A percentile compares a stretch with the other conserved stretches of the same genome.
phyloP scores from a whole-genome alignment of 2,888 invertebrate genomes.

The Timandra comae region DNA sequence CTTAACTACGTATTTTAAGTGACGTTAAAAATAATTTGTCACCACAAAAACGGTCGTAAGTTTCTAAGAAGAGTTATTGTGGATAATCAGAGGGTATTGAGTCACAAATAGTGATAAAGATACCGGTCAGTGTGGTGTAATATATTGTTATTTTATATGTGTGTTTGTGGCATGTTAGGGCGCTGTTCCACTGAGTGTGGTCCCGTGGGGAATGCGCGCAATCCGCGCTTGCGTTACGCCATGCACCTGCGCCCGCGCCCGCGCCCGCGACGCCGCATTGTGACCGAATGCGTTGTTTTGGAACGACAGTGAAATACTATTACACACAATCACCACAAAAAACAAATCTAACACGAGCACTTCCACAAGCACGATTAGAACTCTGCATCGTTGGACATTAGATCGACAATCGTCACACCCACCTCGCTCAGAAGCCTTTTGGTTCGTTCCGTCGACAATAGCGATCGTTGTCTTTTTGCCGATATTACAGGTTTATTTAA shows the following conservation, averaged over 20 bases:
- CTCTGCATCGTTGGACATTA: constrained; percentile 36
- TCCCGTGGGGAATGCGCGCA: constrained; percentile 21
- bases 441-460: constrained; percentile 46
- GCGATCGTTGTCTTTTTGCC: constrained; percentile 63
- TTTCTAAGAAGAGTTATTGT: constrained; percentile 7
- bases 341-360: constrained; percentile 28
- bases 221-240: constrained; percentile 44
- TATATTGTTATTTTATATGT: constrained; percentile 1
- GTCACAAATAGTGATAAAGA: constrained; percentile 15
- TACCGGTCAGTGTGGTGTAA: constrained; percentile 8
- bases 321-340: constrained; percentile 45
- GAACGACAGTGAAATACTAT: constrained; percentile 58
- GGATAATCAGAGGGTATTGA: constrained; percentile 4
- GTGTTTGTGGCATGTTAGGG: background rate
- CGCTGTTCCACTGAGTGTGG: constrained; percentile 3
- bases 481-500: constrained; percentile 73
- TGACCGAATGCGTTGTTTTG: constrained; percentile 53
- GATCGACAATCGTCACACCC: constrained; percentile 32
- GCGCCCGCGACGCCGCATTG: constrained; percentile 36
- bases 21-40: constrained; percentile 21
- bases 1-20: constrained; percentile 11
- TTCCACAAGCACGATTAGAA: constrained; percentile 28
- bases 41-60: constrained; percentile 9
- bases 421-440: constrained; percentile 27
- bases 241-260: constrained; percentile 27